Evolutionary conservation across 2,797 vertebrate species (phyloP).

Genomic region (Apogon hyalosoma): DNA sequence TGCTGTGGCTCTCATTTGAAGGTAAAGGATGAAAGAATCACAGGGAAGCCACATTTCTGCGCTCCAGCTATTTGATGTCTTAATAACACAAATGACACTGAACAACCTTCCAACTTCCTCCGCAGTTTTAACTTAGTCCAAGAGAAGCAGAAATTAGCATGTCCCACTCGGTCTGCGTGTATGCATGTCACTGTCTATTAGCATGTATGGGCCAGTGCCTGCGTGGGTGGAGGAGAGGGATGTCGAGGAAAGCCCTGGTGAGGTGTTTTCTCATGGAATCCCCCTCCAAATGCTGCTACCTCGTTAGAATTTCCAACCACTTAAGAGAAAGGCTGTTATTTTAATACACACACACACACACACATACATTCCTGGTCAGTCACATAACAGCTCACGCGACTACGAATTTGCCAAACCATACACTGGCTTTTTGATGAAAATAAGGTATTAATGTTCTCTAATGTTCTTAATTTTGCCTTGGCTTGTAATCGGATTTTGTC

Average conservation of each 20-base stretch:
- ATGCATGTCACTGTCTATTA: slow-evolving; percentile 56
- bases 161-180: slow-evolving; percentile 44
- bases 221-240: slow-evolving; percentile 40
- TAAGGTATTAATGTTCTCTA: slow-evolving; percentile 45
- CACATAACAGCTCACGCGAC: slow-evolving; percentile 29
- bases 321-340: slow-evolving; percentile 62
- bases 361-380: slow-evolving; percentile 22
- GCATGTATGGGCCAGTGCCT: slow-evolving; percentile 6
- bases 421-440: slow-evolving; percentile 48
- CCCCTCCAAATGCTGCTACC: slow-evolving; percentile 57
- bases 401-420: slow-evolving; percentile 36
- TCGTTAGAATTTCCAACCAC: slow-evolving; percentile 76
- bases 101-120: slow-evolving; percentile 49
- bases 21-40: background rate
- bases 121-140: slow-evolving; percentile 54
- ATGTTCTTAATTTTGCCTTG: slow-evolving; percentile 40
- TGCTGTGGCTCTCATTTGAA: background rate
- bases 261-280: slow-evolving; percentile 77
- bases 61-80: slow-evolving; percentile 52
- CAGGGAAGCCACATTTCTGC: slow-evolving; percentile 17
- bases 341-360: slow-evolving; percentile 30
- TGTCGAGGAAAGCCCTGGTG: slow-evolving; percentile 78
- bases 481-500: slow-evolving; percentile 13
- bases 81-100: slow-evolving; percentile 45
- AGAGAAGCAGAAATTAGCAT: slow-evolving; percentile 57